Base-by-base conservation (phyloP, 1,140 invertebrate species). In the Pararge aegeria region DNA sequence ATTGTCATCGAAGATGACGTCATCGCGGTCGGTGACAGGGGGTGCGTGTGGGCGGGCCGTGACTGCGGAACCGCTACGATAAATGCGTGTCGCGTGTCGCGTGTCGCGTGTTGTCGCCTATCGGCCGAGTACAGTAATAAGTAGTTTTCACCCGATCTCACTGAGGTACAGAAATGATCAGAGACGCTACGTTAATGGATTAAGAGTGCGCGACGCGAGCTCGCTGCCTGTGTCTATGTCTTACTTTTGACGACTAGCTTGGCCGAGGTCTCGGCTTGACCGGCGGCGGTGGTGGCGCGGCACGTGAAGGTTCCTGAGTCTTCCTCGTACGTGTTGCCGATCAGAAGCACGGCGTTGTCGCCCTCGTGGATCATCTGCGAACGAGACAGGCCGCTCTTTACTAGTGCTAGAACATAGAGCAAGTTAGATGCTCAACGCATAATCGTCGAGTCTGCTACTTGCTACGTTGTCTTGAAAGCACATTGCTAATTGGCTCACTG, bases 241-340 rank as follows among this genome's bases (percentile, higher is more conserved):
- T 97, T 97, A 98, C 97, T 98, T 97, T 97, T 97, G 91, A 98
- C 97, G 91, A 95, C 96, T 92, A 99, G 94, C 90, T 95, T 96
- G 72, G 97, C 96, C 72, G 95, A 97, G 44, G 96, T 95, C 92
- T 98, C 96, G 74, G 96, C 96, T 90, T 96, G 96, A 85, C 97
- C 97, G 73, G 95, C 95, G 58, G 95, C 94, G 64, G 97, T 97
- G 55, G 96, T 96, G 29, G 96, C 97, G 68, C 96, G 94, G 84
- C 97, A 98, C 16, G 96, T 97, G 91, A 98, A 98, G 37, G 93
- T 93, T 59, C 98, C 98, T 55, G 95, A 95, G 91, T 98, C 97
- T 91, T 98, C 97, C 91, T 97, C 96, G 79, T 97, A 97, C 7
- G 97, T 97, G 68, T 95, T 96, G 54, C 95, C 95, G 73, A 99